Percentiles rank a stretch among this genome's conserved stretches.
Conservation (phyloP, 2,113 vertebrate genomes). For the Electrona antarctica region DNA sequence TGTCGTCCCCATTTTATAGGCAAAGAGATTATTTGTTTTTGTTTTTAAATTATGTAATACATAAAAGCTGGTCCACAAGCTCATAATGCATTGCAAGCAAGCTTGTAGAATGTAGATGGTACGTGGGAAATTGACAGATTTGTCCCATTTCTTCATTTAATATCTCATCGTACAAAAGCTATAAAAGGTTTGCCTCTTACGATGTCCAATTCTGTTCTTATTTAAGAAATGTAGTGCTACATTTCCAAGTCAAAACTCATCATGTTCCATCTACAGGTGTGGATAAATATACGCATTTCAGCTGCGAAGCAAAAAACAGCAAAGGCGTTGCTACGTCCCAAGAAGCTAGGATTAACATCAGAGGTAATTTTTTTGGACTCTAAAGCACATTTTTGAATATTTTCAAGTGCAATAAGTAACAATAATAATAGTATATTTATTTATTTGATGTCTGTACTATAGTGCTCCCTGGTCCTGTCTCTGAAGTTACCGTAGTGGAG, state of each 20-base stretch:
- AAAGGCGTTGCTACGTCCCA: slow-evolving; percentile 87
- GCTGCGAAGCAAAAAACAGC: slow-evolving; percentile 89
- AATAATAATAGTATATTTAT: not conserved
- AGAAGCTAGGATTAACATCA: slow-evolving; percentile 87
- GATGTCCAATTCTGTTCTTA: not conserved
- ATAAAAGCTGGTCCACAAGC: too few species aligned
- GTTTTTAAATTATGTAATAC: too few species aligned
- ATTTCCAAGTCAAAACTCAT: not conserved
- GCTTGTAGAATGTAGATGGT: too few species aligned
- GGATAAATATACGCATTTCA: slow-evolving; percentile 80
- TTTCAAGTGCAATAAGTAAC: not conserved
- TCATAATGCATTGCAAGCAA: too few species aligned
- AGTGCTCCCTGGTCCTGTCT: slow-evolving; percentile 71
- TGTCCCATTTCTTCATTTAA: too few species aligned
- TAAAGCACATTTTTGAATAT: slow-evolving; percentile 3
- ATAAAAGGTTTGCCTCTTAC: not conserved
- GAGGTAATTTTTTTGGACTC: slow-evolving; percentile 80
- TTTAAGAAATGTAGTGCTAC: too few species aligned
- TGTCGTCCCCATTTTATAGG: too few species aligned
- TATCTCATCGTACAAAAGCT: too few species aligned
- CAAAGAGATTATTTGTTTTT: too few species aligned
- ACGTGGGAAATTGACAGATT: too few species aligned
- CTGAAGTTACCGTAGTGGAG: slow-evolving; percentile 71
- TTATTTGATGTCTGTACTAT: slow-evolving; percentile 16
- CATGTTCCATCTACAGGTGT: slow-evolving; percentile 78